Base-by-base conservation (phyloP, 2,888 invertebrate species). In the Dione vanillae region DNA sequence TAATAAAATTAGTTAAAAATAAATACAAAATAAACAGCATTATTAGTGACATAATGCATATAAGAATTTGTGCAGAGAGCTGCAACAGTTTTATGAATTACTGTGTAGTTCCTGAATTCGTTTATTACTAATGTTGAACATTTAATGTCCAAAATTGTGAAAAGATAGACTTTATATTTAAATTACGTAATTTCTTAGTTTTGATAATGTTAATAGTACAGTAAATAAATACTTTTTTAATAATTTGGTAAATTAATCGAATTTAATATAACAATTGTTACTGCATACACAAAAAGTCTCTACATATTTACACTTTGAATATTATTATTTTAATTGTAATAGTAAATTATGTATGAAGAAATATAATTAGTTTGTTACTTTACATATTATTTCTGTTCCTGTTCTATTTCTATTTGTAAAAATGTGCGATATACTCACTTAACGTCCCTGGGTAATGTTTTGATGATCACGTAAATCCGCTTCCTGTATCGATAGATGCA, bases 361-460 rank as follows among this genome's bases (percentile, higher is more conserved):
- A 56, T 37, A 16, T 37, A 56, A 56, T 40, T 16, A 16, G 1
- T 56, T 16, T 56, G 16, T 40, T 37, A 40, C 5, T 16, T n/a
- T 54, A 16, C 6, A 10, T 35, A 11, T n/a, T 43, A 45, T 47
- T 45, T 16, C n/a, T 9, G 58, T 41, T 41, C 41, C 40, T 12
- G 2, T 43, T 43, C 19, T 41, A 9, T 7, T 10, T 19, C n/a
- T n/a, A n/a, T n/a, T n/a, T n/a, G n/a, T 35, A n/a, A 27, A 19
- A 14, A n/a, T 16, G 11, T 61, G 9, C 27, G 20, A 43, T 14
- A 70, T 79, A 94, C 95, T 96, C 86, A 96, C 96, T 94, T 94
- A 79, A 94, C 75, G 87, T 96, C 96, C 82, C 96, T 92, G 35
- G 95, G 95, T 65, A 95, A 85, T 49, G 96, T 96, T 86, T 94